Conservation (phyloP, 2,888 invertebrate species). For the Reticulitermes lucifugus region DNA sequence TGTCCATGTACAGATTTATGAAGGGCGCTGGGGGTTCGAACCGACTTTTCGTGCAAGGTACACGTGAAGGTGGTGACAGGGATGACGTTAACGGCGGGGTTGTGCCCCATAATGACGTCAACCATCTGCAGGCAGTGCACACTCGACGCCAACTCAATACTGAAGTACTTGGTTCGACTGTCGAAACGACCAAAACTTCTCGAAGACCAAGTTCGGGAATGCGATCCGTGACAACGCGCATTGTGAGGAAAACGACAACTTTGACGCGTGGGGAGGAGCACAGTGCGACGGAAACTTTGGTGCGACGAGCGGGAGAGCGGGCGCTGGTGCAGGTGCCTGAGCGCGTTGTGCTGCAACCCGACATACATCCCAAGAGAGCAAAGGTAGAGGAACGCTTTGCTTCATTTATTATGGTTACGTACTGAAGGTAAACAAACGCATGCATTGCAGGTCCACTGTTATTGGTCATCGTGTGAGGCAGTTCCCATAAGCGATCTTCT, state of each 20-base stretch:
- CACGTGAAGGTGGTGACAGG: conserved; percentile 73
- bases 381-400: conserved; percentile 72
- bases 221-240: conserved; percentile 86
- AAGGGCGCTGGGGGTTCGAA: conserved; percentile 65
- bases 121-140: conserved; percentile 80
- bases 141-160: conserved; percentile 86
- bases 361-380: conserved; percentile 74
- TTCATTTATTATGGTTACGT: too few species aligned
- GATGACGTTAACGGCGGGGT: conserved; percentile 64
- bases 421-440: too few species aligned
- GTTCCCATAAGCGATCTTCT: too few species aligned
- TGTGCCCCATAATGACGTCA: conserved; percentile 62
- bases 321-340: conserved; percentile 55
- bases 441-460: too few species aligned
- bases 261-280: conserved; percentile 88
- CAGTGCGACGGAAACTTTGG: conserved; percentile 71
- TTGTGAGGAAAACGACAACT: conserved; percentile 90
- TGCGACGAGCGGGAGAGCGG: conserved; percentile 50
- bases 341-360: conserved; percentile 35
- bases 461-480: too few species aligned
- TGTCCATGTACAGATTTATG: conserved; percentile 85
- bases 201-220: conserved; percentile 82
- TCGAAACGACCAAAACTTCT: conserved; percentile 86
- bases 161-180: conserved; percentile 85
- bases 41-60: conserved; percentile 82